Base-by-base conservation (phyloP, 1,140 invertebrate species). In the Zophobas morio region DNA sequence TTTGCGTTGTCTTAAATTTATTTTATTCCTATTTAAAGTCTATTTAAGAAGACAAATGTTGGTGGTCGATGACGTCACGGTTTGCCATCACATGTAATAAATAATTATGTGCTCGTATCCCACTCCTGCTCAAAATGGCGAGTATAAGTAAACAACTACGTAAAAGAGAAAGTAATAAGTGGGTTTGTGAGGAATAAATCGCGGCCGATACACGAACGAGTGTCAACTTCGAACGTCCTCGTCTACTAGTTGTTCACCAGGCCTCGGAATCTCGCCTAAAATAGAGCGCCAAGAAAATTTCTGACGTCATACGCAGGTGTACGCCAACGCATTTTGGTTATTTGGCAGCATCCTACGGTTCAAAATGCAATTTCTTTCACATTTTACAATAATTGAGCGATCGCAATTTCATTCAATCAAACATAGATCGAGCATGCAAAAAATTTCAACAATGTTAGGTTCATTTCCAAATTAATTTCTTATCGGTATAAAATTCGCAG, bases 241-340 rank as follows among this genome's bases (percentile, higher is more conserved):
- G 46, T 49, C 51, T 51, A 51, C 49, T 72, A 53, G 70, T 73
- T 73, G 49, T 54, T 53, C 71, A 73, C 71, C 71, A 56, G 71
- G 71, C 49, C 71, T 73, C 54, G 6, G 71, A 54, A 73, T 73
- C 71, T 53, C 71, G 54, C 71, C 71, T 73, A 73, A 73, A 73
- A 73, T 73, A 73, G 71, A 73, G 71, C 54, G 71, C 49, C 71
- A 54, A 73, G 49, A 73, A 73, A 73, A 53, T 73, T 54, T 56
- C 49, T 73, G 71, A 73, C 71, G 71, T 73, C 71, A 73, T 56
- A 73, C 71, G 49, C 71, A 73, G 71, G 71, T 73, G 71, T 73
- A 73, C 71, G 36, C 71, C 71, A 73, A 73, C 71, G 71, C 71
- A 54, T 40, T 73, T 73, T 35, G 49, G 60, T 20, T 66, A 33